These are phyloP conservation scores for Macrophya alboannulata DNA, from an alignment of 2,888 invertebrate species.

Conservation along the genomic window DNA sequence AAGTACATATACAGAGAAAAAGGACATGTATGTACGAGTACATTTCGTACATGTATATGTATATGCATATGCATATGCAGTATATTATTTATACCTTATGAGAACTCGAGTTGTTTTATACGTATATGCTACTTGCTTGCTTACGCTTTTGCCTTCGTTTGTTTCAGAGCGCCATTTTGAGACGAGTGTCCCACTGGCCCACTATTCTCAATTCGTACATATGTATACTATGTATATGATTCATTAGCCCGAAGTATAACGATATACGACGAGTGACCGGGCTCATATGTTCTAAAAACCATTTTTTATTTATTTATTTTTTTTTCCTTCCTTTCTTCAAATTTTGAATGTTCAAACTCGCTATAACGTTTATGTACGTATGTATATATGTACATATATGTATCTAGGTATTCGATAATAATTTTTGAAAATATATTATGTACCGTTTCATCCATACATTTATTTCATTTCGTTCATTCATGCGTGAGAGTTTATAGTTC, in stretches of 20 bases:
- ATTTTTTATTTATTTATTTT: too few relatives aligned
- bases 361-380: neutral
- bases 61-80: neutral
- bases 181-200: slow-evolving; percentile 53
- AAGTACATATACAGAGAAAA: neutral
- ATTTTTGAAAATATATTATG: too few relatives aligned
- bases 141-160: slow-evolving; percentile 17
- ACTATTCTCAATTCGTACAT: slow-evolving; percentile 53
- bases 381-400: neutral
- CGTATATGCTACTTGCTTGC: too few relatives aligned
- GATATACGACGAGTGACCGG: neutral
- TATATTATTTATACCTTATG: too few relatives aligned
- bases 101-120: neutral
- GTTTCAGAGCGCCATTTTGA: slow-evolving; percentile 36
- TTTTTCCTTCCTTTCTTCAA: too few relatives aligned
- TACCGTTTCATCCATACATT: too few relatives aligned
- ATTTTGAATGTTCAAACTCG: too few relatives aligned
- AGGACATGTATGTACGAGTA: neutral
- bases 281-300: neutral
- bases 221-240: neutral
- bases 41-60: neutral
- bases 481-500: too few relatives aligned
- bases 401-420: neutral
- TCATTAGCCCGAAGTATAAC: neutral
- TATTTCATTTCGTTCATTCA: too few relatives aligned